A percentile compares a stretch with the other conserved stretches of the same genome.
Evolutionary conservation across 2,113 vertebrate genomes (phyloP).

Genomic region (Chinchilla lanigera): DNA sequence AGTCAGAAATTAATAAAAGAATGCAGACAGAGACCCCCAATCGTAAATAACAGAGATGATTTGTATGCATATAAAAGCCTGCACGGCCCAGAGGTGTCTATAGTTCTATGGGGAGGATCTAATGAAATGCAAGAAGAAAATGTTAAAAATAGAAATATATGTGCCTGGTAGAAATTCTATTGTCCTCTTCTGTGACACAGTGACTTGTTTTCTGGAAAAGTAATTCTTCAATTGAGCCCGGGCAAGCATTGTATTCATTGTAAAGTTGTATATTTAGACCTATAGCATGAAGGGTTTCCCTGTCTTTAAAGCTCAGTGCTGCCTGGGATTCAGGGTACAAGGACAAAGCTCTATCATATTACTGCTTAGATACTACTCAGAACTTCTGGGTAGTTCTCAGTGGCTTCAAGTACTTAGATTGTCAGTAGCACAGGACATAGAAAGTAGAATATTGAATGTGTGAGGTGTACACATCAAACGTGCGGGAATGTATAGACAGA

Average conservation of each 20-base stretch:
- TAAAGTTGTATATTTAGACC: slow-evolving; percentile 36
- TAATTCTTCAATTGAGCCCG: slow-evolving; percentile 72
- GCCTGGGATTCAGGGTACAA: slow-evolving; percentile 42
- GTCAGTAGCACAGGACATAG: slow-evolving; percentile 49
- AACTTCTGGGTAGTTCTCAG: slow-evolving; percentile 73
- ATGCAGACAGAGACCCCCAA: slow-evolving; percentile 26
- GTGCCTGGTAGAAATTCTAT: slow-evolving; percentile 34
- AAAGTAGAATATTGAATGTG: slow-evolving; percentile 3
- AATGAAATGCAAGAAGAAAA: slow-evolving; percentile 73
- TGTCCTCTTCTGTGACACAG: slow-evolving; percentile 63
- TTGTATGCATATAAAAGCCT: slow-evolving; percentile 70
- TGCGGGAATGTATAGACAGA: slow-evolving; percentile 47
- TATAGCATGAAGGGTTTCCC: slow-evolving; percentile 43
- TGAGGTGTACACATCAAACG: slow-evolving; percentile 68
- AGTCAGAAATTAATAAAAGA: slow-evolving; percentile 72
- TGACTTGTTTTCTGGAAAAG: slow-evolving; percentile 75
- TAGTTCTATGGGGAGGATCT: slow-evolving; percentile 17
- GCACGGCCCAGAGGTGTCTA: not conserved
- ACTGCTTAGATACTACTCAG: slow-evolving; percentile 55
- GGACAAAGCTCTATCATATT: slow-evolving; percentile 66
- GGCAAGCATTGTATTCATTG: slow-evolving; percentile 65
- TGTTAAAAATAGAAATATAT: slow-evolving; percentile 67
- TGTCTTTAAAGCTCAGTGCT: slow-evolving; percentile 57
- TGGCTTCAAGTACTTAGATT: slow-evolving; percentile 68
- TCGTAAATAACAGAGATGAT: slow-evolving; percentile 64